Base-by-base conservation (phyloP, 2,797 vertebrate species). In the Scolopax bukidnonensis region DNA sequence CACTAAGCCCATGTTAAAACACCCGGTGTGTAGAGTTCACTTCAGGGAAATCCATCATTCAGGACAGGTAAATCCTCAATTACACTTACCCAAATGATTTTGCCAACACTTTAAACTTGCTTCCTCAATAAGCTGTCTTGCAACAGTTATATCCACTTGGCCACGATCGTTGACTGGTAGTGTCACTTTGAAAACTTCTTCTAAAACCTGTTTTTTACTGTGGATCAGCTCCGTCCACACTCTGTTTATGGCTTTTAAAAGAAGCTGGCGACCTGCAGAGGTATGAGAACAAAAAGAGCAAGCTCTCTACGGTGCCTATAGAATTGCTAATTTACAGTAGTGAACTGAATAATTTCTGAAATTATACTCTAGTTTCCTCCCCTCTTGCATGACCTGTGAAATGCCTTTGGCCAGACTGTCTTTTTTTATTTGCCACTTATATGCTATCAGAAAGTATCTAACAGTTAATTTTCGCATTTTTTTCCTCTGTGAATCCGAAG, bases 151-250 rank as follows among this genome's bases (percentile, higher is more conserved):
- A 97, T 99, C 99, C 97, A 99, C 99, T 5, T 99, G 99, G 57
- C 99, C 99, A 79, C 99, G 97, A 76, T 99, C 99, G 5, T 99
- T 99, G 93, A 99, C 98, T 28, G 99, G 99, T 41, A 99, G 98
- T 0, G 98, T 98, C 95, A 99, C 99, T 97, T 99, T 99, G 96
- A 99, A 99, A 90, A 98, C 98, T 87, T 99, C 99, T 95, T 99
- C 99, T 95, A 99, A 97, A 98, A 98, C 98, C 95, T 99, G 99
- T 17, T 99, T 99, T 97, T 99, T 99, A 96, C 99, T 99, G 91
- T 99, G 99, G 97, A 99, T 99, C 95, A 99, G 97, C 97, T 99
- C 99, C 4, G 99, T 99, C 99, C 99, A 99, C 65, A 99, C 99
- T 25, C 99, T 98, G 96, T 99, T 99, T 91, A 99, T 99, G 3